These are phyloP conservation scores for Hedychridium roseum DNA, from an alignment of 2,888 invertebrate species.

Conservation along the genomic window DNA sequence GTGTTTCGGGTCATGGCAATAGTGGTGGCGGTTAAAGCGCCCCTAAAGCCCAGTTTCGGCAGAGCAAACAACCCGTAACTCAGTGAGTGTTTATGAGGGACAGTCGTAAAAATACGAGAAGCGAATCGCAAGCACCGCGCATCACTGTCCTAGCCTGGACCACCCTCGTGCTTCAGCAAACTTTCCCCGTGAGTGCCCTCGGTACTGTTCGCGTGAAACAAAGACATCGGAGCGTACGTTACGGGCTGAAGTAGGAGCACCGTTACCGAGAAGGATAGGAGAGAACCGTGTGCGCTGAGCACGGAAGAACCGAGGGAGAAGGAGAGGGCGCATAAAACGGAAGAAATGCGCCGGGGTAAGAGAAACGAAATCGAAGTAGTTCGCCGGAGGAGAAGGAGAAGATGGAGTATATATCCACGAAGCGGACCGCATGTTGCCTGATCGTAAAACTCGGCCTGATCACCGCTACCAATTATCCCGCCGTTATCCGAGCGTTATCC, in stretches of 20 bases:
- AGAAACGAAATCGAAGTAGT: conserved; percentile 15
- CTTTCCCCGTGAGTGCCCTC: conserved; percentile 34
- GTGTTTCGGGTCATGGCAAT: conserved; percentile 15
- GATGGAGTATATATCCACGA: conserved; percentile 25
- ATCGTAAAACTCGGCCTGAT: conserved; percentile 63
- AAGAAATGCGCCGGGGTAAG: conserved; percentile 14
- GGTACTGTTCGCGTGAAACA: conserved; percentile 26
- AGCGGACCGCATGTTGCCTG: conserved; percentile 55
- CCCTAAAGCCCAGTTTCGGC: conserved; percentile 51
- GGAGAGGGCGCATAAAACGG: conserved; percentile 7
- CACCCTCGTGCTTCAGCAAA: conserved; percentile 29
- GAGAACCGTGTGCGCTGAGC: conserved; percentile 17
- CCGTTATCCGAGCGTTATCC: conserved; percentile 61
- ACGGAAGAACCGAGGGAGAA: conserved; percentile 15
- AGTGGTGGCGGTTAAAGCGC: conserved; percentile 33
- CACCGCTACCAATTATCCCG: conserved; percentile 63
- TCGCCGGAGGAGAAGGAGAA: conserved; percentile 24
- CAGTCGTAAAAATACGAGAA: conserved; percentile 58
- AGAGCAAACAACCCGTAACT: conserved; percentile 61
- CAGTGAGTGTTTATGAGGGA: conserved; percentile 60
- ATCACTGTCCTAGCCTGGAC: conserved; percentile 26
- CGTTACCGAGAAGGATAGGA: conserved; percentile 15
- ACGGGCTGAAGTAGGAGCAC: background rate
- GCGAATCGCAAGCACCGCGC: conserved; percentile 28
- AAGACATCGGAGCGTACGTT: conserved; percentile 3